Conservation (phyloP, 2,113 vertebrate genomes). For the Sprattus sprattus region DNA sequence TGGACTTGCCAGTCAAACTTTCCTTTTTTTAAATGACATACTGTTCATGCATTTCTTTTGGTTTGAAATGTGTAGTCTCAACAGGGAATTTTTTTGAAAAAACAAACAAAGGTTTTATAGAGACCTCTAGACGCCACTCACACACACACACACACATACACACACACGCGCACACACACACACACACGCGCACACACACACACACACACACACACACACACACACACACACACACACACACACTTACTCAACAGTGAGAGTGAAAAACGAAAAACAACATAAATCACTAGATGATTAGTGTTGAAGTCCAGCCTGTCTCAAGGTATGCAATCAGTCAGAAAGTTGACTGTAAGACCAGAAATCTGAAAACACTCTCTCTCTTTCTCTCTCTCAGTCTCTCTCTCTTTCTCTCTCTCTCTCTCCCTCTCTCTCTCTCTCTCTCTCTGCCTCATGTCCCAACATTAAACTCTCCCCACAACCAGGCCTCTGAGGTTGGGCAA, state of each 20-base stretch:
- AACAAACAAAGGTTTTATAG: background rate
- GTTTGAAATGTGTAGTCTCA: background rate
- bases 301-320: background rate
- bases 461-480: background rate
- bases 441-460: background rate
- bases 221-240: background rate
- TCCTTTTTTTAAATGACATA: background rate
- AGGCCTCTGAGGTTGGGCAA: background rate
- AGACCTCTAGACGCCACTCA: background rate
- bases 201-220: background rate
- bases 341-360: background rate
- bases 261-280: background rate
- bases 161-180: background rate
- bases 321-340: background rate
- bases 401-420: background rate
- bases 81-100: background rate
- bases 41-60: background rate
- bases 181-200: background rate
- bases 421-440: slow-evolving; percentile 1
- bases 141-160: background rate
- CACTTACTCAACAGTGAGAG: background rate
- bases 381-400: background rate
- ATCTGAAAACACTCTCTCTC: background rate
- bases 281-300: background rate
- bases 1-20: background rate